These are phyloP conservation scores for Puffinus mauretanicus DNA, from an alignment of 2,113 vertebrate species.

Conservation along the genomic window DNA sequence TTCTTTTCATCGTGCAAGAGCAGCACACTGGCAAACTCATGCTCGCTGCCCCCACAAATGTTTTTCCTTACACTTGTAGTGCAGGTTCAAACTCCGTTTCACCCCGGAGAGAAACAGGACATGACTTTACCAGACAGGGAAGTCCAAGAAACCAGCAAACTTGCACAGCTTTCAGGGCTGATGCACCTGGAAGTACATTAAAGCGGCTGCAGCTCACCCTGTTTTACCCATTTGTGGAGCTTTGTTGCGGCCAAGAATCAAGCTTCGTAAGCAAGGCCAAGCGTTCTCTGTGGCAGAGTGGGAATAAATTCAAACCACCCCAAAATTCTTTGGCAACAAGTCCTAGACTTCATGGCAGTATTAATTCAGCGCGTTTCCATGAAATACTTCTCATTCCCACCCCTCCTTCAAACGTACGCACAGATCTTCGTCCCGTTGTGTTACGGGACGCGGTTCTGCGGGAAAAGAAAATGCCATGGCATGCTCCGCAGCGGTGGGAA, in stretches of 20 bases:
- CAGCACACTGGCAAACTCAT: not conserved
- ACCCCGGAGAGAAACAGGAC: not conserved
- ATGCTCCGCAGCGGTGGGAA: not conserved
- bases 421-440: not conserved
- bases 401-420: fast-evolving
- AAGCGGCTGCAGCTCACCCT: not conserved
- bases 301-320: conserved; percentile 28
- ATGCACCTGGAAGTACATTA: not conserved
- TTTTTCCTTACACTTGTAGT: not conserved
- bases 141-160: not conserved
- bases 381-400: not conserved
- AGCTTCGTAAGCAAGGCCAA: not conserved
- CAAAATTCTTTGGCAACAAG: not conserved
- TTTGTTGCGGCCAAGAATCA: not conserved
- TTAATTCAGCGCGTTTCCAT: not conserved
- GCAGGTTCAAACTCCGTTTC: not conserved
- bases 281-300: not conserved
- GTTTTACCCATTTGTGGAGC: not conserved
- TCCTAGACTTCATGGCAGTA: not conserved
- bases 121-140: not conserved
- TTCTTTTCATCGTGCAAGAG: not conserved
- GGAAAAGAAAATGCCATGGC: not conserved
- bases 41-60: not conserved
- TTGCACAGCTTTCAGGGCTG: not conserved
- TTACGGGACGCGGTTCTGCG: fast-evolving